A percentile compares a stretch with the other conserved stretches of the same genome.
Evolutionary conservation across 2,797 vertebrate species (phyloP).

Genomic region (Nothura maculosa): DNA sequence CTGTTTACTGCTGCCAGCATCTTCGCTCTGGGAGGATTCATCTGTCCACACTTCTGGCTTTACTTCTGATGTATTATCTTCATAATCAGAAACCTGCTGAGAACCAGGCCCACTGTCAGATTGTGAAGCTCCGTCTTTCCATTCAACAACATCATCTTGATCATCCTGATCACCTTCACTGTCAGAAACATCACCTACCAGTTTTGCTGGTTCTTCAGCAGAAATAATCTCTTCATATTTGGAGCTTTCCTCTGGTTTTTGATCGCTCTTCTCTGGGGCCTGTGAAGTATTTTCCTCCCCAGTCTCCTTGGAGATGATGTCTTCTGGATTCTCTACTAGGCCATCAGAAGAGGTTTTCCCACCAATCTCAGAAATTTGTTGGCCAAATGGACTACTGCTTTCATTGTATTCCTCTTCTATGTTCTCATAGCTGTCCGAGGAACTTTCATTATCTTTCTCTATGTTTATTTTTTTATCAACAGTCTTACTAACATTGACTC

Average conservation of each 20-base stretch:
- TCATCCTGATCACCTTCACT: constrained; percentile 83
- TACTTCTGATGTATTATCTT: constrained; percentile 80
- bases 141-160: constrained; percentile 74
- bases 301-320: constrained; percentile 73
- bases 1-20: constrained; percentile 79
- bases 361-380: constrained; percentile 61
- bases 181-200: constrained; percentile 79
- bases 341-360: constrained; percentile 66
- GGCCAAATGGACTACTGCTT: constrained; percentile 77
- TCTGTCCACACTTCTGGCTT: constrained; percentile 84
- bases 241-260: constrained; percentile 68
- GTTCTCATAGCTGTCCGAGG: constrained; percentile 83
- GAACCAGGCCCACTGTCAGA: constrained; percentile 85
- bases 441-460: constrained; percentile 88
- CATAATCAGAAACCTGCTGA: constrained; percentile 85
- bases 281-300: constrained; percentile 57
- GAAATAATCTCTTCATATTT: constrained; percentile 74
- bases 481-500: constrained; percentile 87
- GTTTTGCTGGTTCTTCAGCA: constrained; percentile 77
- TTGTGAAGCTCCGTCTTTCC: constrained; percentile 80
- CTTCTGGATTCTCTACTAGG: constrained; percentile 55
- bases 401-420: constrained; percentile 80
- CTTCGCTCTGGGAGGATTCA: constrained; percentile 88
- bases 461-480: constrained; percentile 87
- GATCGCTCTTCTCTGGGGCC: constrained; percentile 66